Base-by-base conservation (phyloP, 2,888 invertebrate genomes). In the Octonoba sinensis region DNA sequence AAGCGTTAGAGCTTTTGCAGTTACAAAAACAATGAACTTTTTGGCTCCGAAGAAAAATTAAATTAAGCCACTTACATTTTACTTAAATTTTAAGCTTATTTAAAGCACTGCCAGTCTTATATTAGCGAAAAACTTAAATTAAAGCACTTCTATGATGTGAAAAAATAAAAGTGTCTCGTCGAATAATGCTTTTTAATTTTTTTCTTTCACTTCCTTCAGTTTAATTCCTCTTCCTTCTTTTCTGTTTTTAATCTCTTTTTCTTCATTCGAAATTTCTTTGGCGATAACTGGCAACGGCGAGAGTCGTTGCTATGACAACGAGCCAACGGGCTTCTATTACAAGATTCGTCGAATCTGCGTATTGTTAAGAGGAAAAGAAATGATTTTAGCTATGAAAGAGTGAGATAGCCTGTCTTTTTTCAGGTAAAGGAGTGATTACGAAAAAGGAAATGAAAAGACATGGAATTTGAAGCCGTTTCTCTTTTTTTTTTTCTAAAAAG, bases 71-170 rank as follows among this genome's bases (percentile, higher is more conserved):
- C 69, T 76, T 76, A 76, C 56, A 76, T 65, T 70, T 69, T 69
- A 70, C 69, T 76, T 69, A 76, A 24, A 64, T 70, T 69, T 76
- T 76, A 76, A 76, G 76, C 76, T 76, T 70, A 76, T 76, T 76
- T 76, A 76, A 73, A 64, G 54, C 76, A 76, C 27, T 56, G 54
- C 76, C 69, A 44, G 51, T 76, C 69, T 62, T 56, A 64, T 76
- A 64, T 76, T 69, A 76, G 64, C 59, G 59, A 76, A 56, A 64
- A 76, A 76, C 69, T 70, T 54, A 73, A 73, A 64, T 73, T 73
- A 64, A 69, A 76, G 69, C 62, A 76, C 69, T 76, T 70, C 69
- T n/a, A 70, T 64, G 69, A 70, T 51, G 54, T 20, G 60, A 70
- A 70, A 76, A 54, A 69, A 64, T 69, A 76, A 75, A 76, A 70